Evolutionary conservation across 2,797 vertebrate genomes (phyloP).

Genomic region (Chrysocyon brachyurus): DNA sequence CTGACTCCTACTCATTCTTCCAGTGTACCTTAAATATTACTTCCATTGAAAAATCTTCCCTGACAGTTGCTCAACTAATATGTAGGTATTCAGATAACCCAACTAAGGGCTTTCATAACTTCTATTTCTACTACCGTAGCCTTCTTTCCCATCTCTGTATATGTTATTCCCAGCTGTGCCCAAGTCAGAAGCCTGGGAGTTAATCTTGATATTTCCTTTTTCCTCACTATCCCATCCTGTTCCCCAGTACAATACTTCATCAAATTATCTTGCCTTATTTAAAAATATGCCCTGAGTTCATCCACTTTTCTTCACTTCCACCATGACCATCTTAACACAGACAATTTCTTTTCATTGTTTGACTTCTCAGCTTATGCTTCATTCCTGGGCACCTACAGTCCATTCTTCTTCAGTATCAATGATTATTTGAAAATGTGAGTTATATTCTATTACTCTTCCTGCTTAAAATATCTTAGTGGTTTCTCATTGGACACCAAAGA

Average conservation of each 20-base stretch:
- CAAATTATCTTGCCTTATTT: not conserved
- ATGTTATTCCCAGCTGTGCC: not conserved
- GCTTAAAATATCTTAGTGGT: not conserved
- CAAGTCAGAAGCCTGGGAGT: not conserved
- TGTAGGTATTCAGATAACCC: not conserved
- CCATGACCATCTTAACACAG: not conserved
- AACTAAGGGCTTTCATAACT: not conserved
- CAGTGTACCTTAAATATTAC: not conserved
- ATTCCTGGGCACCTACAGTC: not conserved
- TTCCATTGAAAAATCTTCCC: not conserved
- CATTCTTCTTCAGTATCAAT: not conserved
- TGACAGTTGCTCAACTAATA: not conserved
- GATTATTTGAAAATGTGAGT: slow-evolving; percentile 13
- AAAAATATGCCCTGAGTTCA: not conserved
- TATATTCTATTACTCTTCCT: not conserved
- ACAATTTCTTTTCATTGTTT: not conserved
- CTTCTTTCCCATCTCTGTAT: not conserved
- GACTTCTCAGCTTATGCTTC: not conserved
- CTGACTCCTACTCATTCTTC: not conserved
- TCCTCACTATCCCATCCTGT: not conserved
- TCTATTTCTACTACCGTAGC: not conserved
- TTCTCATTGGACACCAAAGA: not conserved
- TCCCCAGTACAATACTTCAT: not conserved
- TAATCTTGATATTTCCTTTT: not conserved
- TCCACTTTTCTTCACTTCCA: not conserved